Evolutionary conservation across 2,113 vertebrate genomes (phyloP), one percentile per base, ranked within the genome.

Genomic region (Sceloporus tristichus): DNA sequence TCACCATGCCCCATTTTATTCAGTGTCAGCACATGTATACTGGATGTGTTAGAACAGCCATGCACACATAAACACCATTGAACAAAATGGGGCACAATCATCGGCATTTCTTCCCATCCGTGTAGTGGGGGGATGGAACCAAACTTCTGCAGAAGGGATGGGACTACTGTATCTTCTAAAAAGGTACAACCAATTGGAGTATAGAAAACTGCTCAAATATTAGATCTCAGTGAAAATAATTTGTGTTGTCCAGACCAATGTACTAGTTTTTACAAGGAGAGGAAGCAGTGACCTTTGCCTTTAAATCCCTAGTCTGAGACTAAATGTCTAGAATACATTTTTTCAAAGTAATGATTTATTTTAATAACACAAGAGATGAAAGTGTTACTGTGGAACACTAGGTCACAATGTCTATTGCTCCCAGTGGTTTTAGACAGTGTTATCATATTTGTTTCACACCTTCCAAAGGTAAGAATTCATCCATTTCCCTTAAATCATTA

Each of bases 191-290:
- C 9, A 34, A 1, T 34, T 34, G 23, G 29, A 29, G 13, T 42
- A 48, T 85, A 19, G 79, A 80, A 93, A 93, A 85, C 76, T 91
- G 74, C 70, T 87, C 2, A 18, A 87, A 93, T 93, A 79, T 77
- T 91, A 84, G 73, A 54, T n/a, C 19, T 82, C 86, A 87, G 75
- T 86, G 71, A 65, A 56, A 89, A 4, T 9, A 48, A 73, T 90
- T 92, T 42, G 29, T 66, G 0, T 62, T 84, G 0, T 42, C 77
- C n/a, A 54, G 85, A 54, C 48, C 19, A 89, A 21, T 3, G 56
- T 16, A 84, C 42, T 34, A 21, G 87, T 78, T 56, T 85, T 79
- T 65, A 74, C 21, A 75, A 75, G 65, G 21, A 25, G 11, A 75
- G 9, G 81, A 65, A 85, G 42, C 56, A 66, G 1, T 81, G 40